A percentile compares a stretch with the other conserved stretches of the same genome.
Evolutionary conservation across 2,888 invertebrate genomes (phyloP).

Genomic region (Chalcosyrphus nemorum): DNA sequence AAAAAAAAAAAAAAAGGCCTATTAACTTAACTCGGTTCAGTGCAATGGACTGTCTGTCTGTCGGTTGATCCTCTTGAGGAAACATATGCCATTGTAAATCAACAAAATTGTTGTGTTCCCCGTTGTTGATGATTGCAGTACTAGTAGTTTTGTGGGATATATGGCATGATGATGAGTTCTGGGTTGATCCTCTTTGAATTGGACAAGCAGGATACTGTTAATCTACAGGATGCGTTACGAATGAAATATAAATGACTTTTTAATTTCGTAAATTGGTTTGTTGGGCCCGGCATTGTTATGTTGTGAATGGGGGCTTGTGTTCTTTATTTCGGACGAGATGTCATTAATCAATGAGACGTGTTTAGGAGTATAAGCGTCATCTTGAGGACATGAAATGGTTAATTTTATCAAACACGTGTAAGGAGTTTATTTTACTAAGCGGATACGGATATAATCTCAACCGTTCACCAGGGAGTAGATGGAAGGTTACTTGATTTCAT

Average conservation of each 20-base stretch:
- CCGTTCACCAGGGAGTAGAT: neutral
- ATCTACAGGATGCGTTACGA: conserved; percentile 56
- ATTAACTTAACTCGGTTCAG: conserved; percentile 68
- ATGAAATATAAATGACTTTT: conserved; percentile 74
- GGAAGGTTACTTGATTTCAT: no score
- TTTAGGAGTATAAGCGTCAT: conserved; percentile 31
- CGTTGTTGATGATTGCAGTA: conserved; percentile 18
- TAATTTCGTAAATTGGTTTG: conserved; percentile 74
- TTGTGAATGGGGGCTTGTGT: conserved; percentile 2
- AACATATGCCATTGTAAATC: conserved; percentile 74
- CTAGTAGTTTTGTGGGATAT: conserved; percentile 25
- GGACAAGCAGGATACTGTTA: conserved; percentile 17
- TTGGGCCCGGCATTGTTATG: neutral
- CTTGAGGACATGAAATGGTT: conserved; percentile 39
- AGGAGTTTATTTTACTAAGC: conserved; percentile 19
- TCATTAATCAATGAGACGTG: conserved; percentile 41
- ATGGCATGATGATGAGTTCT: conserved; percentile 40
- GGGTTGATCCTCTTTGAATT: conserved; percentile 37
- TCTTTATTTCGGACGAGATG: neutral
- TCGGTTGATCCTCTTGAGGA: conserved; percentile 64
- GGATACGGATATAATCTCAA: conserved; percentile 24
- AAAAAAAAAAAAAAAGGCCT: no score
- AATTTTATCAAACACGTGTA: conserved; percentile 26
- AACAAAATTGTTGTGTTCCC: conserved; percentile 53
- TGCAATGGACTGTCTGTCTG: conserved; percentile 44